phyloP scores from a whole-genome alignment of 2,113 vertebrate genomes.

The Mobula hypostoma region DNA sequence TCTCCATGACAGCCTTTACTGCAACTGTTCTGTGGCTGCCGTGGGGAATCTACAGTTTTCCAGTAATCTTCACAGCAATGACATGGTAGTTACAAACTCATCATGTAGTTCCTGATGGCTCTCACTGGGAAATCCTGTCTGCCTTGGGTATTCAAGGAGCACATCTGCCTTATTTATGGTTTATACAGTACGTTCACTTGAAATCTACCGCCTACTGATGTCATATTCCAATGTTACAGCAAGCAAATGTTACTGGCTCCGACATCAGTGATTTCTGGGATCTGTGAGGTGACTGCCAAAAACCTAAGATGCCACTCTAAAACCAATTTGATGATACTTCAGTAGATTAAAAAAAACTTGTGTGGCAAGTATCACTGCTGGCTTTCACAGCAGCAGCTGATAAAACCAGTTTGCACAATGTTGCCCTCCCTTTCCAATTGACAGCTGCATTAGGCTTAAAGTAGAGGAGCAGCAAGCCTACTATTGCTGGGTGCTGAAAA shows the following conservation, averaged over 20 bases:
- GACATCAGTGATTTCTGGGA: background rate
- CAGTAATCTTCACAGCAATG: too few relatives aligned
- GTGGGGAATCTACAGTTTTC: too few relatives aligned
- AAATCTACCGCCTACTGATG: too few relatives aligned
- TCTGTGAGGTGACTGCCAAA: background rate
- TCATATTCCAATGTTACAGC: too few relatives aligned
- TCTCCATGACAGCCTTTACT: too few relatives aligned
- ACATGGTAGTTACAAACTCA: too few relatives aligned
- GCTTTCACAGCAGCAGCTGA: background rate
- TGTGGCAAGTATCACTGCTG: background rate
- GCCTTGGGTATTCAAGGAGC: too few relatives aligned
- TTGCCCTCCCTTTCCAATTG: background rate
- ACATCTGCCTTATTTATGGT: too few relatives aligned
- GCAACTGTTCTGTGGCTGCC: too few relatives aligned
- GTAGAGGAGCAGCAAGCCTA: background rate
- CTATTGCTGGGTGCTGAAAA: background rate
- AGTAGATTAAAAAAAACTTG: background rate
- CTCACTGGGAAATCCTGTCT: too few relatives aligned
- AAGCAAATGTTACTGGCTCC: background rate
- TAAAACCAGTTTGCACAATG: background rate
- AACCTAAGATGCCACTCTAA: background rate
- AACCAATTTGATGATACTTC: background rate
- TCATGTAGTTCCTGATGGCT: too few relatives aligned
- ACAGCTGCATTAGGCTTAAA: background rate
- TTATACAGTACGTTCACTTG: too few relatives aligned